phyloP scores from a whole-genome alignment of 2,797 vertebrate genomes.

The Odontamblyopus lacepedii region DNA sequence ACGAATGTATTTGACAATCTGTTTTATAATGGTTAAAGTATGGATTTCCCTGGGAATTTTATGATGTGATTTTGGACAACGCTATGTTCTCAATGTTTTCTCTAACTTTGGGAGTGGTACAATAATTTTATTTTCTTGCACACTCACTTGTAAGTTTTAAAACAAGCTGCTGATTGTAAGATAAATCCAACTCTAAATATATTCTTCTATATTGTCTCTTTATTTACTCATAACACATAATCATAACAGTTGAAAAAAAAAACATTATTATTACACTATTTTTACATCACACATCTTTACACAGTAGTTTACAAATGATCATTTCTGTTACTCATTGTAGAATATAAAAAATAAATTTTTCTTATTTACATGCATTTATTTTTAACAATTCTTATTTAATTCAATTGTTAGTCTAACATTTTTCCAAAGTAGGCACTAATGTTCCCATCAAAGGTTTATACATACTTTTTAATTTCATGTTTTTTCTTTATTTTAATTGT shows the following conservation, averaged over 20 bases:
- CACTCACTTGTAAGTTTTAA: slow-evolving; percentile 48
- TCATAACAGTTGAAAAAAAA: too few species aligned
- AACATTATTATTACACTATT: background rate
- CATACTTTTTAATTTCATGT: too few species aligned
- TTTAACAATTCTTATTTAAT: too few species aligned
- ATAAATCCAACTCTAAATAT: slow-evolving; percentile 39
- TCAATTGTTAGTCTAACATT: background rate
- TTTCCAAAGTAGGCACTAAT: background rate
- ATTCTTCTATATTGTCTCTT: slow-evolving; percentile 34
- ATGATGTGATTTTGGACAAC: slow-evolving; percentile 23
- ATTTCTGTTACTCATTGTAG: too few species aligned
- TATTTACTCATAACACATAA: background rate
- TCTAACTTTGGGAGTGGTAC: slow-evolving; percentile 31
- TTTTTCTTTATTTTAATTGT: too few species aligned
- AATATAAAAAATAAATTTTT: too few species aligned
- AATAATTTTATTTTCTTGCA: slow-evolving; percentile 31
- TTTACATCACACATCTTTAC: background rate
- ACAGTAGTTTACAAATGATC: background rate
- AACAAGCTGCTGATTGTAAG: slow-evolving; percentile 40
- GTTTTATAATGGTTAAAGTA: slow-evolving; percentile 43
- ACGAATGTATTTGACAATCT: slow-evolving; percentile 65
- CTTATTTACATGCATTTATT: too few species aligned
- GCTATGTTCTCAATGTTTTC: slow-evolving; percentile 62
- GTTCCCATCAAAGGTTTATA: too few species aligned
- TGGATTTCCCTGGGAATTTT: slow-evolving; percentile 28